A percentile compares a stretch with the other conserved stretches of the same genome.
phyloP scores from a whole-genome alignment of 2,888 invertebrate species.

The Artemia sinica region DNA sequence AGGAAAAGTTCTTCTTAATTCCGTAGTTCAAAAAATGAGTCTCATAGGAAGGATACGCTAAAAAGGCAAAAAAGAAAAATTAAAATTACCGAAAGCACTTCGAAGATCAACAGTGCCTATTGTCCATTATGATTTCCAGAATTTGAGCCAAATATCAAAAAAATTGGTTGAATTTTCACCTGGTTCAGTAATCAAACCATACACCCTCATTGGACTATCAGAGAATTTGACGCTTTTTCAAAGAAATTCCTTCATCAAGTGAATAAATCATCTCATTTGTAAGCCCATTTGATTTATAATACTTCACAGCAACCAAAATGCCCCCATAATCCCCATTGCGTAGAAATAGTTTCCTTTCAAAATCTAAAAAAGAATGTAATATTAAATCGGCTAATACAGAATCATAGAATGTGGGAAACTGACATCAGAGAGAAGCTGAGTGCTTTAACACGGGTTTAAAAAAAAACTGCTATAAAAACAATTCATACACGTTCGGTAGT shows the following conservation, averaged over 20 bases:
- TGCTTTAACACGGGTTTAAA: no score
- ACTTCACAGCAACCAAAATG: conserved; percentile 63
- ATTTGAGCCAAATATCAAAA: conserved; percentile 65
- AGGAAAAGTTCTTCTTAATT: no score
- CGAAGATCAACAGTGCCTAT: conserved; percentile 51
- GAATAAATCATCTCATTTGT: conserved; percentile 66
- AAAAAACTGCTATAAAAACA: no score
- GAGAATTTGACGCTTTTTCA: conserved; percentile 52
- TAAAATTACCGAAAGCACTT: conserved; percentile 37
- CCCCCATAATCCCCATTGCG: conserved; percentile 79
- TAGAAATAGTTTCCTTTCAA: conserved; percentile 64
- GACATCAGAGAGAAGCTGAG: not conserved
- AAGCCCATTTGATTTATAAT: conserved; percentile 54
- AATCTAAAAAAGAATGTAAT: conserved; percentile 30
- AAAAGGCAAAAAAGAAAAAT: no score
- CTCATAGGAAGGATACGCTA: no score
- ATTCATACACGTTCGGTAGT: no score
- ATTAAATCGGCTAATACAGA: not conserved
- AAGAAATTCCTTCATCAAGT: conserved; percentile 64
- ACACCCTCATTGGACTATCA: conserved; percentile 54
- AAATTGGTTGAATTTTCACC: conserved; percentile 83
- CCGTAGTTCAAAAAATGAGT: no score
- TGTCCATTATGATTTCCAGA: conserved; percentile 67
- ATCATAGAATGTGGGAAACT: not conserved
- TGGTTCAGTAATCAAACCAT: conserved; percentile 79